Evolutionary conservation across 2,888 invertebrate genomes (phyloP), one percentile per base, ranked within the genome.

Genomic region (Proisotoma minuta): DNA sequence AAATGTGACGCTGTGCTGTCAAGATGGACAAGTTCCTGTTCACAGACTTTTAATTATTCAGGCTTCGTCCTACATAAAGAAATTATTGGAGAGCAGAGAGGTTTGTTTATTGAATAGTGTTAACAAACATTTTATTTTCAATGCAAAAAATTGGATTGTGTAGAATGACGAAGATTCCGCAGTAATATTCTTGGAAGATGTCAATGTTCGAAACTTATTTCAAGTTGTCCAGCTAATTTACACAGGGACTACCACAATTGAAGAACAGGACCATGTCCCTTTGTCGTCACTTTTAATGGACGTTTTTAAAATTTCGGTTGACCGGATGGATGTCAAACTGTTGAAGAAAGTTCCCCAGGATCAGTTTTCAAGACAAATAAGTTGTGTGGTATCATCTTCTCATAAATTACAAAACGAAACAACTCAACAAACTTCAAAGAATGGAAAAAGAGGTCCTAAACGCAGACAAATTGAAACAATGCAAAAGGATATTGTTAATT

Each of bases 11-110:
- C 47, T 69, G 3, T 63, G 65, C 4, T 70, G 69, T 53, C 18
- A 47, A 47, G 69, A 70, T 56, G 69, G 69, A 1, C 63, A 60
- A 43, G 59, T 70, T 52, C 69, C 62, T 4, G 67, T 67, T 24
- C 69, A 70, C 47, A 57, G 69, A 0, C 65, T 63, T 50, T 49
- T 67, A 3, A 54, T 70, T 12, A 70, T 67, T 63, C 67, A 65
- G 22, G 58, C 59, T 1, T 70, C 69, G 3, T 49, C 51, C 20
- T 60, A 50, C 48, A 65, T 10, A 54, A 57, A 57, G 54, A 65
- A 10, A 40, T 66, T 10, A 47, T 70, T 2, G 49, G 57, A 3
- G 58, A 60, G 1, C 59, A 60, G 61, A 67, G 63, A 52, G 47
- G 57, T 22, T 26, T 4, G 2, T 10, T 48, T 50, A 29, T 23